phyloP scores from a whole-genome alignment of 2,797 vertebrate species.

The Parauchenoglanis punctatus region DNA sequence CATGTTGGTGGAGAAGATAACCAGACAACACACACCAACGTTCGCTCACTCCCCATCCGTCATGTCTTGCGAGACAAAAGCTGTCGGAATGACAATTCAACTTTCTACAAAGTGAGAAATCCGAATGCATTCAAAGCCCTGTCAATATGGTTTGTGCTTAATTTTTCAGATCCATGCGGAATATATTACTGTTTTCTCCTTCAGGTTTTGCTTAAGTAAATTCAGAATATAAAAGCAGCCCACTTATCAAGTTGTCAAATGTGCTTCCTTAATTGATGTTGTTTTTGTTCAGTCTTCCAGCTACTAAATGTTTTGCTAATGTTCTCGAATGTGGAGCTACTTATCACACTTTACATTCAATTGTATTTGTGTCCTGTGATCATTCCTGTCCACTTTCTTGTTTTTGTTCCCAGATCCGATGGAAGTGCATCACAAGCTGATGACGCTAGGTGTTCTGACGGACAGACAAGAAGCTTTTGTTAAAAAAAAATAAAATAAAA shows the following conservation, averaged over 20 bases:
- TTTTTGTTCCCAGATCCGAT: constrained; percentile 10
- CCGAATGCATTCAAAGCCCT: neutral
- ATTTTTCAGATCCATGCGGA: neutral
- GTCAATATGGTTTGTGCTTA: constrained; percentile 1
- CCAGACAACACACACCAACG: constrained; percentile 32
- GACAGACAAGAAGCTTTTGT: constrained; percentile 56
- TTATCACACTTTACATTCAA: neutral
- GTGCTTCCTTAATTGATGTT: constrained; percentile 25
- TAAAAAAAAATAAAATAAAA: constrained; percentile 50
- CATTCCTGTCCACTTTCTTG: neutral
- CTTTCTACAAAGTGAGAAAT: constrained; percentile 25
- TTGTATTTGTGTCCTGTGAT: neutral
- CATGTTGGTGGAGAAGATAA: constrained; percentile 45
- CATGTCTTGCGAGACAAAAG: constrained; percentile 2
- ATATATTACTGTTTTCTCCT: constrained; percentile 13
- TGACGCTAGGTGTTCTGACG: constrained; percentile 65
- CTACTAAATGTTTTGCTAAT: constrained; percentile 8
- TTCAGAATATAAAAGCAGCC: constrained; percentile 8
- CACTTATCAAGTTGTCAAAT: constrained; percentile 25
- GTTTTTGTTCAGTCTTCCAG: constrained; percentile 19
- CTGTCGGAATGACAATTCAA: constrained; percentile 32
- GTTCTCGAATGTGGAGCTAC: neutral
- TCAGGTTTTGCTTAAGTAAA: constrained; percentile 19
- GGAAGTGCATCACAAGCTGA: constrained; percentile 60
- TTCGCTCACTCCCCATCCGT: constrained; percentile 9